Base-by-base conservation (phyloP, 1,140 invertebrate species). In the Metaphire vulgaris region DNA sequence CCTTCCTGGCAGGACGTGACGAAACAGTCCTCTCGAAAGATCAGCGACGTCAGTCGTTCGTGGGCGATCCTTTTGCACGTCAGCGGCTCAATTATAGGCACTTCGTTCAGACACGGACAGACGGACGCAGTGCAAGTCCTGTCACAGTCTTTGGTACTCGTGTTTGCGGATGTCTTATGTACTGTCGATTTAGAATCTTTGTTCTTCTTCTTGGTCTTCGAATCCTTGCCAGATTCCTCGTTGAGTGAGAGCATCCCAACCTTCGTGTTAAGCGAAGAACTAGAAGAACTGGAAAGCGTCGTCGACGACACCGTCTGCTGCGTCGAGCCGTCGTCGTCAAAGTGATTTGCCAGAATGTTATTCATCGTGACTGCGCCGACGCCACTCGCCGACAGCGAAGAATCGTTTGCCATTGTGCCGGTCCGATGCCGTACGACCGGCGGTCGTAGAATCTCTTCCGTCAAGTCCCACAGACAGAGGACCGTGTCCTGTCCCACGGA, bases 401-500 rank as follows among this genome's bases (percentile, higher is more conserved):
- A 56, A 21, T 56, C 41, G 41, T 56, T 56, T 12, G 41, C 74
- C 0, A 79, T 28, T 0, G 75, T 77, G 34, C 68, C 77, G n/a
- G 78, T 80, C 21, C 78, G 68, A 69, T 76, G 78, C 72, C 85
- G 78, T 21, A 56, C 6, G 66, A 80, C 79, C 33, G 88, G 86
- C 78, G 89, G 88, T 80, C 85, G 89, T 34, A 98, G 86, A 67
- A 97, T 90, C 85, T 99, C 96, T 82, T 99, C 96, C 26, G 95
- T 98, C 30, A 99, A 90, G 84, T 99, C 97, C 97, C 97, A 99
- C 70, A 99, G 88, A 87, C 97, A 99, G 68, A 99, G 86, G 85
- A 97, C 93, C 31, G 97, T 99, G 87, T 99, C 97, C 86, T 99
- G 96, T 26, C 96, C 96, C 0, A 99, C 95, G 77, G 95, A 96